Percentiles rank a stretch among this genome's conserved stretches.
Conservation (phyloP, 2,797 vertebrate species). For the Hephaestus fuliginosus region DNA sequence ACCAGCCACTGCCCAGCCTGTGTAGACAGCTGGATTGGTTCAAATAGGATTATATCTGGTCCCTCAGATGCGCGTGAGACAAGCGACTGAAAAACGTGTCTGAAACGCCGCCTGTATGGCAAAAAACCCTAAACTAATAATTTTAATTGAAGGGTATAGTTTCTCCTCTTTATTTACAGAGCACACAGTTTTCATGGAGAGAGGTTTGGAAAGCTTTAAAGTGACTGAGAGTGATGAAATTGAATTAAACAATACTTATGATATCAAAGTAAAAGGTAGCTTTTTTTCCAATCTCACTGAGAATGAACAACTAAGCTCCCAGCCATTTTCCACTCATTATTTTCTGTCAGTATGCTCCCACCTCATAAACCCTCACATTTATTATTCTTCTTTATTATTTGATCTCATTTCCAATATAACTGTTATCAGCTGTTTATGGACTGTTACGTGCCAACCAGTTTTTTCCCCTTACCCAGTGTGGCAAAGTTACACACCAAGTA, state of each 20-base stretch:
- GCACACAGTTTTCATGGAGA: not conserved
- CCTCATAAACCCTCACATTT: not conserved
- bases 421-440: slow-evolving; percentile 20
- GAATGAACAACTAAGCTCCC: not conserved
- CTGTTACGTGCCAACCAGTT: not conserved
- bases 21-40: not conserved
- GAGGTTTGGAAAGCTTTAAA: not conserved
- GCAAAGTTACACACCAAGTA: not conserved
- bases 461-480: not conserved
- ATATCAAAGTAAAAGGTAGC: not conserved
- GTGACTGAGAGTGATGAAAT: no score
- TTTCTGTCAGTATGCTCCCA: not conserved
- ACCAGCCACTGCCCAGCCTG: not conserved
- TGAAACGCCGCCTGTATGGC: not conserved
- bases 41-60: not conserved
- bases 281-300: not conserved
- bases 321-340: slow-evolving; percentile 3
- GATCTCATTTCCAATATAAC: not conserved
- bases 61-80: not conserved
- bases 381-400: not conserved
- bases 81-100: not conserved
- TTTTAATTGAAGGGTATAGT: not conserved
- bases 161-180: not conserved
- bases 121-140: not conserved
- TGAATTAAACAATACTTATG: not conserved